Conservation (phyloP, 2,113 vertebrate species). For the Lagopus leucura region DNA sequence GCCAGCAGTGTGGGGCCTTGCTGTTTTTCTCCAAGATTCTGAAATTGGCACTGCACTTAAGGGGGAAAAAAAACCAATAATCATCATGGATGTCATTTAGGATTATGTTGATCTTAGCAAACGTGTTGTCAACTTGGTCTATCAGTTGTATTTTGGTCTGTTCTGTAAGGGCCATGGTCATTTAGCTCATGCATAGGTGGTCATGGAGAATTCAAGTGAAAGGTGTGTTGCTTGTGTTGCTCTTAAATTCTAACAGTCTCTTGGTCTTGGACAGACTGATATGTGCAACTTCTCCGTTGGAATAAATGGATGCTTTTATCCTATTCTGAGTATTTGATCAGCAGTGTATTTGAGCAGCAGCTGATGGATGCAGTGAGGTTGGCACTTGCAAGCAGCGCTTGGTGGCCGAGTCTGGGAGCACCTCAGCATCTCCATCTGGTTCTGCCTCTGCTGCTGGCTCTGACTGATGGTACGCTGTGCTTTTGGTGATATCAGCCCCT, state of each 20-base stretch:
- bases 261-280: conserved; percentile 57
- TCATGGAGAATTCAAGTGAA: neutral
- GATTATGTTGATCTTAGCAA: neutral
- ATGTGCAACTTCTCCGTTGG: conserved; percentile 60
- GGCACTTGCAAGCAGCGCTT: neutral
- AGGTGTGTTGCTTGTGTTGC: conserved; percentile 10
- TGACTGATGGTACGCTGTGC: neutral
- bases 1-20: neutral
- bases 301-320: conserved; percentile 71
- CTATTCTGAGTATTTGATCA: conserved; percentile 24
- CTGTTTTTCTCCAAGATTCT: neutral
- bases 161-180: neutral
- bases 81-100: neutral
- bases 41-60: neutral
- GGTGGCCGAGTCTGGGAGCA: neutral
- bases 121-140: neutral
- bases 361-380: neutral
- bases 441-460: neutral
- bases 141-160: neutral
- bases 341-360: neutral
- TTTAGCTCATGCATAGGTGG: neutral
- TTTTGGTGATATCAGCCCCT: neutral
- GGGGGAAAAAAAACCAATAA: too few relatives aligned
- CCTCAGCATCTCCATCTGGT: neutral
- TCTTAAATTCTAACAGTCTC: neutral